These are phyloP conservation scores for Brachyalestes nurse DNA, from an alignment of 2,797 vertebrate species.

Conservation along the genomic window DNA sequence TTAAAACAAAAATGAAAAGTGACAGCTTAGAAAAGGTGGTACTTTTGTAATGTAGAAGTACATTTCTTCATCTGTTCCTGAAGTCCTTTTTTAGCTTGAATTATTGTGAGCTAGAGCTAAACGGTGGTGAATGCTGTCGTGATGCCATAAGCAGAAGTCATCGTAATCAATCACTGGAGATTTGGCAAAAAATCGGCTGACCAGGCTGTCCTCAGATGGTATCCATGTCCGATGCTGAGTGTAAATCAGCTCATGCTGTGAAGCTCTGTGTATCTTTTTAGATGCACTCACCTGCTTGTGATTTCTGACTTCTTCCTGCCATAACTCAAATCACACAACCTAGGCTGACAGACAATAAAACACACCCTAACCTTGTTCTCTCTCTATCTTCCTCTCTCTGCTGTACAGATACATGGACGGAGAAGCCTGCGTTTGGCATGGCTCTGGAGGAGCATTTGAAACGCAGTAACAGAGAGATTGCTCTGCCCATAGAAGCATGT, in stretches of 20 bases:
- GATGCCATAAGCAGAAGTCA: not conserved
- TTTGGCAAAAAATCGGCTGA: not conserved
- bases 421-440: slow-evolving; percentile 95
- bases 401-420: slow-evolving; percentile 89
- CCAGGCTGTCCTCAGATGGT: not conserved
- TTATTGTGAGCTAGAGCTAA: not conserved
- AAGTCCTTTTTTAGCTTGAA: slow-evolving; percentile 2
- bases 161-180: not conserved
- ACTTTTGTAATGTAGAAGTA: not conserved
- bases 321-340: not conserved
- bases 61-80: slow-evolving; percentile 1
- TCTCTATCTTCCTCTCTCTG: slow-evolving; percentile 1
- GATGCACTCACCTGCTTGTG: not conserved
- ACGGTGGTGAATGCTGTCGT: not conserved
- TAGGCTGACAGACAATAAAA: slow-evolving; percentile 9
- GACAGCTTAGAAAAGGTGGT: not conserved
- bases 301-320: slow-evolving; percentile 15
- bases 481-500: slow-evolving; percentile 93
- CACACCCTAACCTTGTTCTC: not conserved
- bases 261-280: not conserved
- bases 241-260: slow-evolving; percentile 16
- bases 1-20: not conserved
- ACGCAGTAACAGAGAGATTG: slow-evolving; percentile 90
- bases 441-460: slow-evolving; percentile 93
- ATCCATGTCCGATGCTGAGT: not conserved